A percentile compares a stretch with the other conserved stretches of the same genome.
These are phyloP conservation scores for Argentina silus DNA, from an alignment of 2,797 vertebrate species.

Conservation along the genomic window DNA sequence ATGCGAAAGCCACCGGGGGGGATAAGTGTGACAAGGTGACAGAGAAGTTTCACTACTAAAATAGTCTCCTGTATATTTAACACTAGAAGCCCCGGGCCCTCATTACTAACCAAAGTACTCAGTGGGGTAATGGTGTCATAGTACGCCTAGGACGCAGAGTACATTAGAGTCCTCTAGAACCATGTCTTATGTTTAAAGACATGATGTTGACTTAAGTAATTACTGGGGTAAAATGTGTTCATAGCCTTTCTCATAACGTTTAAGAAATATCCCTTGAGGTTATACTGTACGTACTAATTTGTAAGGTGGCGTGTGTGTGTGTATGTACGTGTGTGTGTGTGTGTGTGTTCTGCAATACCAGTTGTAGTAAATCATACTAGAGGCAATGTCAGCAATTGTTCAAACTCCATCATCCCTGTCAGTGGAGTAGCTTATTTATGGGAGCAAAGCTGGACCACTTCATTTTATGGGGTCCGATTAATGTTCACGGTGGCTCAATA, in stretches of 20 bases:
- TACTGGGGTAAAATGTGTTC: not conserved
- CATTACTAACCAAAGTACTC: too few relatives aligned
- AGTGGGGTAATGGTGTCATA: not conserved
- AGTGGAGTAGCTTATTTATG: not conserved
- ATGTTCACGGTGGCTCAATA: not conserved
- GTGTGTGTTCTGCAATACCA: not conserved
- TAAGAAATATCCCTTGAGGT: not conserved
- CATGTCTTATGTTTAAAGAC: not conserved
- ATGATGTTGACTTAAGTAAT: not conserved
- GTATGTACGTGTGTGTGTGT: not conserved
- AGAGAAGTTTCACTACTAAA: not conserved
- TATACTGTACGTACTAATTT: not conserved
- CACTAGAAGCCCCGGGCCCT: too few relatives aligned
- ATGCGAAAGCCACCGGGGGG: not conserved
- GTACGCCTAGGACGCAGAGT: not conserved
- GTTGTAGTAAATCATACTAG: constrained; percentile 1
- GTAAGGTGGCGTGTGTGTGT: not conserved
- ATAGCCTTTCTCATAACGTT: not conserved
- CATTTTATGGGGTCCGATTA: not conserved
- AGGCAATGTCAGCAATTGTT: not conserved
- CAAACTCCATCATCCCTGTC: not conserved
- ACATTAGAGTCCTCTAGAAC: not conserved
- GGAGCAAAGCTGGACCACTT: not conserved
- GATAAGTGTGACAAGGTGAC: not conserved
- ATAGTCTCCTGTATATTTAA: not conserved